Conservation (phyloP, 2,888 invertebrate genomes). For the Gastrophysa polygoni region DNA sequence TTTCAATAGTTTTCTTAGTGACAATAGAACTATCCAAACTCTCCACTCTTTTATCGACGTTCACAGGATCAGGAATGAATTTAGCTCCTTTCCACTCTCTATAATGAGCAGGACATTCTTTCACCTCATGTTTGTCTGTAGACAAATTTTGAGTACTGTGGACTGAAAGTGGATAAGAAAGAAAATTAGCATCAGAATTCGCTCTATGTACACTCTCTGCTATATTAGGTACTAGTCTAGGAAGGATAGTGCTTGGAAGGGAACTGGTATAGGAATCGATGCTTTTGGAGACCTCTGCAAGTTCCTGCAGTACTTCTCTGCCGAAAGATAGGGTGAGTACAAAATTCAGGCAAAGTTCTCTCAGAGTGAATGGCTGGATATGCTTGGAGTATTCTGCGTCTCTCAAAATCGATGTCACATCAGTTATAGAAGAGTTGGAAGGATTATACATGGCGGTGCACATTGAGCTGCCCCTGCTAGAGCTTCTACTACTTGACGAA, state of each 20-base stretch:
- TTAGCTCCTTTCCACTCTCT: not conserved
- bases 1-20: not conserved
- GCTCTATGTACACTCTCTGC: constrained; percentile 32
- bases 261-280: constrained; percentile 43
- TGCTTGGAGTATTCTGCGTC: constrained; percentile 55
- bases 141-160: constrained; percentile 13
- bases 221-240: constrained; percentile 34
- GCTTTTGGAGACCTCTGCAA: constrained; percentile 68
- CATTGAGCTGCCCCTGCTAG: constrained; percentile 64
- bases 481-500: constrained; percentile 56
- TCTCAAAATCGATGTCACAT: constrained; percentile 63
- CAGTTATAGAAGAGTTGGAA: constrained; percentile 64
- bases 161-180: constrained; percentile 39
- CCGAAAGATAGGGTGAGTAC: constrained; percentile 74
- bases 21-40: not conserved
- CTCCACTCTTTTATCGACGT: not conserved
- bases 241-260: constrained; percentile 33
- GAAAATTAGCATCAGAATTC: constrained; percentile 30
- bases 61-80: not conserved
- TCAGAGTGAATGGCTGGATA: constrained; percentile 56
- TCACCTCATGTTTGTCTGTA: constrained; percentile 8
- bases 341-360: constrained; percentile 69
- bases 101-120: not conserved
- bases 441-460: constrained; percentile 75
- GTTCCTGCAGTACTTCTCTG: constrained; percentile 69